These are phyloP conservation scores for Genyomyrus donnyi DNA, from an alignment of 2,113 vertebrate species.

Conservation along the genomic window DNA sequence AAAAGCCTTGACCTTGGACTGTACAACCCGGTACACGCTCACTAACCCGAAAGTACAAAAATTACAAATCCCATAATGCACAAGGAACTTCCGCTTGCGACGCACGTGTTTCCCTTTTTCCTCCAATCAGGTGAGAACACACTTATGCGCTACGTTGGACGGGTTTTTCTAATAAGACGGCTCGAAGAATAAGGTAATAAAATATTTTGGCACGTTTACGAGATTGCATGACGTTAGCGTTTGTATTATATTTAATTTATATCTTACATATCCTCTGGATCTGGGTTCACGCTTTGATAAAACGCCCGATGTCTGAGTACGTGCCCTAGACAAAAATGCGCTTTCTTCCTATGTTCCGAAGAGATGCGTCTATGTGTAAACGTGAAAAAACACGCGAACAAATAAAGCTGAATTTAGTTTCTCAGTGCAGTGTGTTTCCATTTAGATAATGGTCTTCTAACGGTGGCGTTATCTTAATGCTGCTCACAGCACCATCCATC, in stretches of 20 bases:
- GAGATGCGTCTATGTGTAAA: neutral
- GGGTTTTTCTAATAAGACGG: conserved; percentile 14
- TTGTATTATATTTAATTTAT: too few species aligned
- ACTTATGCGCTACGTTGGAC: neutral
- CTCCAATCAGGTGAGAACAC: conserved; percentile 52
- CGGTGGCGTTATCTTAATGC: neutral
- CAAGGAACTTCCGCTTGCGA: neutral
- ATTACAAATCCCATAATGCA: conserved; percentile 30
- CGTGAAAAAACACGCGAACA: neutral
- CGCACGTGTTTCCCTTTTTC: conserved; percentile 13
- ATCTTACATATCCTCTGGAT: neutral
- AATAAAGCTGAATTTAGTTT: neutral
- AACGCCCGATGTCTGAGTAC: neutral
- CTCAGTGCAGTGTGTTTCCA: neutral
- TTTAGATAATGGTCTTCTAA: neutral
- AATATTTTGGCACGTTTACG: neutral
- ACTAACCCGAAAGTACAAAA: neutral
- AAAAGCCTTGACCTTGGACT: neutral
- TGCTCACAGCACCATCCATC: neutral
- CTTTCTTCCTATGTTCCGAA: neutral
- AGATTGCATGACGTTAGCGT: neutral
- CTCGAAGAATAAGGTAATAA: conserved; percentile 38
- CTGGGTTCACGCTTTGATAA: neutral
- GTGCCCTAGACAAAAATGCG: neutral
- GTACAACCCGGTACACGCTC: neutral